These are phyloP conservation scores for Ciconia boyciana DNA, from an alignment of 2,113 vertebrate genomes.

Conservation along the genomic window DNA sequence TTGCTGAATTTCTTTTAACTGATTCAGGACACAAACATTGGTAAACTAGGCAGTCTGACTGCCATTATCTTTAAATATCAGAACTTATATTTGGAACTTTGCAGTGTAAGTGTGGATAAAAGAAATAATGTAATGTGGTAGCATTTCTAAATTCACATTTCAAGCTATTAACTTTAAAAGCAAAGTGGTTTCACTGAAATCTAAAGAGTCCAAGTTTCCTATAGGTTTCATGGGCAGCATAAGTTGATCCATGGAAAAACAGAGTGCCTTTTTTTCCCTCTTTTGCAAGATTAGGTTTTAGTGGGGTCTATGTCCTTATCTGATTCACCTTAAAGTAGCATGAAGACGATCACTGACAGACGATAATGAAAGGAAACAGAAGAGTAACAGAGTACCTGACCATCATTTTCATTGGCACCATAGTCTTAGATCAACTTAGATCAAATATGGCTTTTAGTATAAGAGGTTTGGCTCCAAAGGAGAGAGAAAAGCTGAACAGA, in stretches of 20 bases:
- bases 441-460: background rate
- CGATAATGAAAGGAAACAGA: background rate
- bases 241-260: background rate
- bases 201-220: background rate
- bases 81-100: background rate
- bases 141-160: background rate
- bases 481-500: background rate
- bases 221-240: background rate
- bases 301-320: background rate
- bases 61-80: background rate
- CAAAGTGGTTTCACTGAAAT: background rate
- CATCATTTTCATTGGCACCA: background rate
- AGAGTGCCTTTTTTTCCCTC: background rate
- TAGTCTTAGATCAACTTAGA: background rate
- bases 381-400: fast-evolving
- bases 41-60: background rate
- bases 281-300: background rate
- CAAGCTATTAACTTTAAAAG: background rate
- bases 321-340: background rate
- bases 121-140: background rate
- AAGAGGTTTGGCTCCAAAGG: background rate
- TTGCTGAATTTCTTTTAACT: background rate
- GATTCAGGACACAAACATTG: background rate
- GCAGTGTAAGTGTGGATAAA: background rate
- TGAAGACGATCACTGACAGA: background rate